A percentile compares a stretch with the other conserved stretches of the same genome.
Evolutionary conservation across 2,113 vertebrate genomes (phyloP).

Genomic region (Suricata suricatta): DNA sequence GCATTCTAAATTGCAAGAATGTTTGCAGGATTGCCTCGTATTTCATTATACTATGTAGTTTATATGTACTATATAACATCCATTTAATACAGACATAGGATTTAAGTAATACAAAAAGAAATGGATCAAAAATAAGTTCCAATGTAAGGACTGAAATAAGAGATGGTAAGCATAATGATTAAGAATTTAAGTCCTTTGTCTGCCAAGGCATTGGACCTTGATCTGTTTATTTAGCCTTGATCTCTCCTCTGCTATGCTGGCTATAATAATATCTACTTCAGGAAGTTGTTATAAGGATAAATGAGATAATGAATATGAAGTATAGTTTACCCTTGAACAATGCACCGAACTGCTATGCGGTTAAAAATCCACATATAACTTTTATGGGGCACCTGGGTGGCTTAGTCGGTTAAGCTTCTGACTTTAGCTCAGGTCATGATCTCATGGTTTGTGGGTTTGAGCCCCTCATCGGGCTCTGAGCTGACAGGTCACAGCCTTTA

Average conservation of each 20-base stretch:
- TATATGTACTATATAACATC: not conserved
- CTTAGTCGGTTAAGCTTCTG: too few relatives aligned
- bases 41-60: slow-evolving; percentile 23
- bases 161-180: slow-evolving; percentile 25
- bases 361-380: not conserved
- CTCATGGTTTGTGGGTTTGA: too few relatives aligned
- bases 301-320: slow-evolving; percentile 20
- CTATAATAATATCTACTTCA: slow-evolving; percentile 7
- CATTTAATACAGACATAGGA: not conserved
- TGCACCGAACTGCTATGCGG: not conserved
- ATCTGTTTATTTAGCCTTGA: slow-evolving; percentile 25
- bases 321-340: not conserved
- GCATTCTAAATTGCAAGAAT: slow-evolving; percentile 9
- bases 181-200: not conserved
- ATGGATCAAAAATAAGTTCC: slow-evolving; percentile 18
- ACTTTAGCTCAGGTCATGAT: too few relatives aligned
- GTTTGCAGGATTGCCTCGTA: not conserved
- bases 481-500: too few relatives aligned
- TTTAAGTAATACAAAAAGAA: slow-evolving; percentile 49
- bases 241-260: not conserved
- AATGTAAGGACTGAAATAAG: not conserved
- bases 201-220: not conserved
- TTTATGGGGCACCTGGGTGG: not conserved
- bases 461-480: too few relatives aligned
- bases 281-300: slow-evolving; percentile 26